Percentiles rank a stretch among this genome's conserved stretches.
Evolutionary conservation across 2,797 vertebrate species (phyloP).

Genomic region (Chrysocyon brachyurus): DNA sequence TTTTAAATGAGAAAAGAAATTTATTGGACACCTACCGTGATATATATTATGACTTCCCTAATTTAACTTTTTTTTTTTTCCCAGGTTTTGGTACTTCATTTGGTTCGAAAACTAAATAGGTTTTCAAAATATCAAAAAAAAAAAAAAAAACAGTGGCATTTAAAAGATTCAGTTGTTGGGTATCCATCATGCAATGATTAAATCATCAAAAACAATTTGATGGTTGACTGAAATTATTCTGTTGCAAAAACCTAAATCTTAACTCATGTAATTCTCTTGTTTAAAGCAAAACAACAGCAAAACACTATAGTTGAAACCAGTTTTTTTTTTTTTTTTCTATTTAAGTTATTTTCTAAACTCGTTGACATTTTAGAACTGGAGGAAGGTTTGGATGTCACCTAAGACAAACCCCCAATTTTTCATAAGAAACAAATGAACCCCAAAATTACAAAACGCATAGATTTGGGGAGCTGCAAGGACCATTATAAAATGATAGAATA

Average conservation of each 20-base stretch:
- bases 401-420: constrained; percentile 3
- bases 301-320: constrained; percentile 38
- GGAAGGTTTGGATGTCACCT: background rate
- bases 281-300: background rate
- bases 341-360: constrained; percentile 5
- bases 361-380: background rate
- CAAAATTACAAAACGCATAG: constrained; percentile 6
- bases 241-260: constrained; percentile 59
- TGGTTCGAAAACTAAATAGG: constrained; percentile 48
- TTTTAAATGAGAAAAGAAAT: background rate
- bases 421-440: background rate
- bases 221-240: constrained; percentile 65
- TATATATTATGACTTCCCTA: background rate
- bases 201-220: constrained; percentile 73
- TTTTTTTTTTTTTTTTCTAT: no score
- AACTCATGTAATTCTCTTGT: constrained; percentile 23
- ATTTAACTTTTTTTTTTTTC: background rate
- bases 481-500: background rate
- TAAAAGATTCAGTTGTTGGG: constrained; percentile 23
- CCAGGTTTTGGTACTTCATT: background rate
- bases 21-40: background rate
- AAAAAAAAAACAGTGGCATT: constrained; percentile 17
- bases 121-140: constrained; percentile 60
- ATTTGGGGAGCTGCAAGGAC: background rate
- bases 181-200: constrained; percentile 43